Percentiles rank a stretch among this genome's conserved stretches.
These are phyloP conservation scores for Drosophila nigritarsus DNA, from an alignment of 2,888 invertebrate genomes.

Conservation along the genomic window DNA sequence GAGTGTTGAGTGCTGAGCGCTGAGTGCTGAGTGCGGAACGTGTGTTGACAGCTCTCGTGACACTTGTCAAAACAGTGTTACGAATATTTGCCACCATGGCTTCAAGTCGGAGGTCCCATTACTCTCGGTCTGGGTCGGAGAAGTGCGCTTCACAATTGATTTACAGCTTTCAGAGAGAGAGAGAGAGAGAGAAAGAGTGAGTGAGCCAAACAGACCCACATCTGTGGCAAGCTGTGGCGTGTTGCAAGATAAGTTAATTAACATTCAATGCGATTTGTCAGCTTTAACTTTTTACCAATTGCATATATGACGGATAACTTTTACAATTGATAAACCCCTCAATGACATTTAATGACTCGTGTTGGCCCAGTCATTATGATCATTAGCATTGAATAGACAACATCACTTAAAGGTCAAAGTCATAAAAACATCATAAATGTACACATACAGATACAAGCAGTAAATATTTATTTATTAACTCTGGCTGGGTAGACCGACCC, in stretches of 20 bases:
- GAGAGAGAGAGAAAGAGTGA: neutral
- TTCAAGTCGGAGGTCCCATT: slow-evolving; percentile 3
- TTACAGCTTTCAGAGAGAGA: slow-evolving; percentile 39
- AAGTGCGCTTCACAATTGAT: slow-evolving; percentile 47
- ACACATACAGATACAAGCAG: slow-evolving; percentile 1
- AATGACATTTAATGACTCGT: slow-evolving; percentile 59
- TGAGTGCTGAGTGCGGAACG: slow-evolving; percentile 24
- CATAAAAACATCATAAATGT: slow-evolving; percentile 47
- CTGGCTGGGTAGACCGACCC: neutral
- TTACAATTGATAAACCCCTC: slow-evolving; percentile 53
- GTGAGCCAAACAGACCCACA: slow-evolving; percentile 20
- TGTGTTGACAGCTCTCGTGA: slow-evolving; percentile 73
- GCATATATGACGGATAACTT: slow-evolving; percentile 57
- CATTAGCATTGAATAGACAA: slow-evolving; percentile 65
- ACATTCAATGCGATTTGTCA: slow-evolving; percentile 46
- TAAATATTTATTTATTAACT: slow-evolving; percentile 13
- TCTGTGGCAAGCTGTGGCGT: slow-evolving; percentile 11
- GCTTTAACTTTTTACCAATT: slow-evolving; percentile 51
- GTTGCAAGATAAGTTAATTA: slow-evolving; percentile 67
- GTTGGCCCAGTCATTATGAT: slow-evolving; percentile 47
- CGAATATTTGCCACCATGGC: slow-evolving; percentile 55
- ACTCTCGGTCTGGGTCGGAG: slow-evolving; percentile 4
- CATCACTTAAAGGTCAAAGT: slow-evolving; percentile 68
- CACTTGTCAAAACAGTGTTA: slow-evolving; percentile 74
- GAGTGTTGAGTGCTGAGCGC: slow-evolving; percentile 58